Evolutionary conservation across 2,888 invertebrate species (phyloP), one percentile per base, ranked within the genome.

Genomic region (Acronicta aceris): DNA sequence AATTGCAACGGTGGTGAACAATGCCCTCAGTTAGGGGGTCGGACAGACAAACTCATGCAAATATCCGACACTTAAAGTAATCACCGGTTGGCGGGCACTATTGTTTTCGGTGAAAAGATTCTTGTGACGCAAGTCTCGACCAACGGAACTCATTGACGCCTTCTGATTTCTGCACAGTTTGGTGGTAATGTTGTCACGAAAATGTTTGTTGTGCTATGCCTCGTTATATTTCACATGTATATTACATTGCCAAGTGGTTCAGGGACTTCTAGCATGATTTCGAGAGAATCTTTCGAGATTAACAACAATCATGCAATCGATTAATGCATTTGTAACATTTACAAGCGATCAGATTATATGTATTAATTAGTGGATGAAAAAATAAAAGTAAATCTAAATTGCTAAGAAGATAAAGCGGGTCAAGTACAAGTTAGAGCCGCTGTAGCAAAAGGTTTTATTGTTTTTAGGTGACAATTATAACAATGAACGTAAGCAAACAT

Each of bases 1-100:
- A 84, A 92, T 93, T 92, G 87, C 91, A 56, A 89, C 85, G 79
- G 68, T 78, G 77, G 84, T 81, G 90, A 88, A 93, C 93, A 93
- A 93, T 92, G 86, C 87, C 76, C 79, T 79, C 81, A 81, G 89
- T 89, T 87, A 90, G 85, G 86, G 87, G 90, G 89, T 89, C 90
- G 88, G 76, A 83, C 84, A 82, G 81, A 80, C 87, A 83, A 74
- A 79, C 83, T 86, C 86, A 89, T 90, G 89, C 88, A 89, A 91
- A 90, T 89, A 84, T 84, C 85, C 82, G 82, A 85, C 87, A 74
- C 85, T 85, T 83, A 81, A 82, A 88, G 85, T 89, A 89, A 91
- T 89, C 83, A 82, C 84, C 80, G 75, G 82, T 82, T 79, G 71
- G 74, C 76, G 58, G 76, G 73, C 69, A 71, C 87, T 74, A 90